Conservation (phyloP, 1,140 invertebrate species). For the Pseudomyrmex cubaensis region DNA sequence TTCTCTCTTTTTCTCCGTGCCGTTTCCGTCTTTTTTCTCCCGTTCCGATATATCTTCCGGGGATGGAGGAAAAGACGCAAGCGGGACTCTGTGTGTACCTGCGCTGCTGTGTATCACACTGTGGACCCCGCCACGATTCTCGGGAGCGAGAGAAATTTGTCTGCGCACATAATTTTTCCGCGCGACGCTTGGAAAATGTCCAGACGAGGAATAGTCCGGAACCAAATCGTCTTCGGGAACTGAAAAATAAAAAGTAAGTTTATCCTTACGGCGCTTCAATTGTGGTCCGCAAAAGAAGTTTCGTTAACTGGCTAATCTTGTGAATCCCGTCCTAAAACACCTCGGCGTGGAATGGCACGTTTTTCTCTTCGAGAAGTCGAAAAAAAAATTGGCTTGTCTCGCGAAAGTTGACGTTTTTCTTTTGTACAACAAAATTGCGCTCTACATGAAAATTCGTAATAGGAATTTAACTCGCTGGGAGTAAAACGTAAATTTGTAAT, state of each 20-base stretch:
- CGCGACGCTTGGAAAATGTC: constrained; percentile 6
- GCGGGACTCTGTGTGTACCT: constrained; percentile 13
- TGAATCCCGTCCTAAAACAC: constrained; percentile 9
- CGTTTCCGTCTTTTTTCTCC: constrained; percentile 11
- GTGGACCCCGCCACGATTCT: constrained; percentile 29
- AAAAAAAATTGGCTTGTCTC: constrained; percentile 8
- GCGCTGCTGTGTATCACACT: background rate
- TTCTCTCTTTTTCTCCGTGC: constrained; percentile 18
- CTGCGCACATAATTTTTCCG: background rate
- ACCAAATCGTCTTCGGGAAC: constrained; percentile 29
- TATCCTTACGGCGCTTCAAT: too few species aligned
- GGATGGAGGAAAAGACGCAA: constrained; percentile 15
- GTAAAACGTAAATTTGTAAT: constrained; percentile 22
- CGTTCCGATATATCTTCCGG: constrained; percentile 15
- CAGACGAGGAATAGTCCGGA: background rate
- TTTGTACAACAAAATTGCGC: constrained; percentile 13
- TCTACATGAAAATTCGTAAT: constrained; percentile 32
- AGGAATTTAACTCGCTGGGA: constrained; percentile 3
- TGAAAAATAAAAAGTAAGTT: constrained; percentile 19
- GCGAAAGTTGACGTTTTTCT: constrained; percentile 3
- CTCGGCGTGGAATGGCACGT: background rate
- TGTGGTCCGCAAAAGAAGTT: background rate
- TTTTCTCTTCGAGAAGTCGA: constrained; percentile 5
- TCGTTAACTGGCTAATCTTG: background rate
- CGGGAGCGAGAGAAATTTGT: constrained; percentile 27